These are phyloP conservation scores for Sarcophaga caerulescens DNA, from an alignment of 2,888 invertebrate genomes.

Conservation along the genomic window DNA sequence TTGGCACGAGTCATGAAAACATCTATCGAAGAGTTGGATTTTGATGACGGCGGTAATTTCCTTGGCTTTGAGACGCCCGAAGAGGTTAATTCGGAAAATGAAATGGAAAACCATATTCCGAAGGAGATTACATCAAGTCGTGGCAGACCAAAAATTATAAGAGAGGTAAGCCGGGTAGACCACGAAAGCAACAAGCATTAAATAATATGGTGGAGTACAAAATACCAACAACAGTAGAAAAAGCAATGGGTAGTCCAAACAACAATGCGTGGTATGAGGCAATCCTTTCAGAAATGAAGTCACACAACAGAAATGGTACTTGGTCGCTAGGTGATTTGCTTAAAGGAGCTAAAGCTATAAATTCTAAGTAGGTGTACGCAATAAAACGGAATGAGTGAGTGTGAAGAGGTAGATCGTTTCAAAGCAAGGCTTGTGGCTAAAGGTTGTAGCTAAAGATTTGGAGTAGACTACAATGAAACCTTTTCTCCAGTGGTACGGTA, in stretches of 20 bases:
- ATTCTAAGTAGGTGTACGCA: conserved; percentile 64
- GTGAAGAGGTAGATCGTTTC: background rate
- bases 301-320: conserved; percentile 42
- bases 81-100: background rate
- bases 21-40: background rate
- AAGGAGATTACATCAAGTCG: background rate
- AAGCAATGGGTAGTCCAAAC: conserved; percentile 18
- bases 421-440: too few relatives aligned
- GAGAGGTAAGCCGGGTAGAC: too few relatives aligned
- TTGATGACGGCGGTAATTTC: conserved; percentile 4
- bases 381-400: conserved; percentile 46
- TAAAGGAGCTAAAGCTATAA: conserved; percentile 45
- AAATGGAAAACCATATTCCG: background rate
- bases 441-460: too few relatives aligned
- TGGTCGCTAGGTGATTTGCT: conserved; percentile 59
- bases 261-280: conserved; percentile 37
- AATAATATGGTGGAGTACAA: conserved; percentile 12
- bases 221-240: conserved; percentile 38
- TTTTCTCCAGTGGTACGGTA: too few relatives aligned
- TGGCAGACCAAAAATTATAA: conserved; percentile 23
- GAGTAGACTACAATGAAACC: too few relatives aligned
- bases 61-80: conserved; percentile 19
- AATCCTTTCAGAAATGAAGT: conserved; percentile 58
- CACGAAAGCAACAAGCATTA: conserved; percentile 17
- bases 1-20: background rate